Evolutionary conservation across 2,888 invertebrate genomes (phyloP).

Genomic region (Pseudolycoriella hygida): DNA sequence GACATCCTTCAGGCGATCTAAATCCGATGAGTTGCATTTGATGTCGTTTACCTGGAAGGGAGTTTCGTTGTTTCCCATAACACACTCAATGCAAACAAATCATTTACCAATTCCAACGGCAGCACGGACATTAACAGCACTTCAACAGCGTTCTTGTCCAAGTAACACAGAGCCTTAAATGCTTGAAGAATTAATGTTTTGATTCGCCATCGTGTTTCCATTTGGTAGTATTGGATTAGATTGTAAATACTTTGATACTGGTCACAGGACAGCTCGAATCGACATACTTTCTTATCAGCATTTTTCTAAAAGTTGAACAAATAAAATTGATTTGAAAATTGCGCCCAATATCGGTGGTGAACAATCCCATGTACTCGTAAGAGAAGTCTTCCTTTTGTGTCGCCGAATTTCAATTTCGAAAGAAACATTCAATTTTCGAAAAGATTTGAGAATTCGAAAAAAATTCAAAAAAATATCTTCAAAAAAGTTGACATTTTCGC

Average conservation of each 20-base stretch:
- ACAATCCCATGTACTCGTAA: too few species aligned
- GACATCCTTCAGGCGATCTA: slow-evolving; percentile 65
- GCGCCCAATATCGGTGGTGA: too few species aligned
- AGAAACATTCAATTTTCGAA: too few species aligned
- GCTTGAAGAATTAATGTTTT: slow-evolving; percentile 66
- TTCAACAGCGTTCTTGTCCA: slow-evolving; percentile 63
- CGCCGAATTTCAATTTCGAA: too few species aligned
- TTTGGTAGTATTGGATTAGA: slow-evolving; percentile 86
- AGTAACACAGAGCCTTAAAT: slow-evolving; percentile 73
- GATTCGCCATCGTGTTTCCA: slow-evolving; percentile 81
- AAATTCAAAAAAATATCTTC: too few species aligned
- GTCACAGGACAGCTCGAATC: slow-evolving; percentile 67
- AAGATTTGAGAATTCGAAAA: too few species aligned
- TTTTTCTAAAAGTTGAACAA: slow-evolving; percentile 51
- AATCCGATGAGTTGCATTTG: slow-evolving; percentile 58
- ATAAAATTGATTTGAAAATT: too few species aligned
- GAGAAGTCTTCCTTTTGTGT: too few species aligned
- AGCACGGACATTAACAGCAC: slow-evolving; percentile 75
- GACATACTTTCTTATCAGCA: slow-evolving; percentile 76
- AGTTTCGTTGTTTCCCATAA: slow-evolving; percentile 61
- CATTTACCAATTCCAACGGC: slow-evolving; percentile 74
- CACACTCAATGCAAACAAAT: slow-evolving; percentile 60
- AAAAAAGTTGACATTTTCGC: too few species aligned
- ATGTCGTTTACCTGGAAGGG: slow-evolving; percentile 42
- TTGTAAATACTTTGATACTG: slow-evolving; percentile 69